Base-by-base conservation (phyloP, 2,113 vertebrate genomes). In the Salvelinus fontinalis region DNA sequence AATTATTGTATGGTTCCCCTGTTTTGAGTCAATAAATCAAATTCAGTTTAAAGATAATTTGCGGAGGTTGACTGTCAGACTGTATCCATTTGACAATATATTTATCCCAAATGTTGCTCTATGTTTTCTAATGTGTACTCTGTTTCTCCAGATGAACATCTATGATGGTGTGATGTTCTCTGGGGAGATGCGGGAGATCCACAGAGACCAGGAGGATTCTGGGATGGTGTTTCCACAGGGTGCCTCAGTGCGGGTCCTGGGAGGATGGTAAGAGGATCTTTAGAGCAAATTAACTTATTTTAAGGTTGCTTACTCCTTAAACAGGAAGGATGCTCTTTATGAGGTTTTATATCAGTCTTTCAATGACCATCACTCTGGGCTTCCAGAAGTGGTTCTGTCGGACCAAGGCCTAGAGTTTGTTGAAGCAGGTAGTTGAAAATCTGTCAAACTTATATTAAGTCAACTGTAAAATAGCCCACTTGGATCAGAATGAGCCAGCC, bases 241-340 rank as follows among this genome's bases (percentile, higher is more conserved):
- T 74, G 79, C 72, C 4, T 79, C 84, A 2, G 34, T 89, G 29
- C 79, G 72, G 16, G 84, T 82, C 6, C 68, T 73, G 29, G 74
- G 79, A 77, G 87, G 87, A 78, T 87, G 87, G 87, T 89, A 75
- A 86, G 77, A 48, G 5, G 51, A 54, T 14, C 12, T 54, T 54
- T 44, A 44, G 9, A 44, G 39, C 39, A 12, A 44, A 9, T 44
- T 0, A 2, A 44, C 9, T 44, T 44, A 2, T 44, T 44, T 44
- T 3, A 44, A 44, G 51, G 16, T 54, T 54, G 16, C 51, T 54
- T 18, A 54, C 13, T 54, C 51, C 51, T 54, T 16, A 54, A 54
- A 54, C 51, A 54, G 13, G 8, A 49, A 13, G 49, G 49, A 14
- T 54, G 51, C 12, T 54, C 51, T 16, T 54, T 18, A 18, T 54